Evolutionary conservation across 1,140 invertebrate genomes (phyloP).

Genomic region (Platorchestia sp.): DNA sequence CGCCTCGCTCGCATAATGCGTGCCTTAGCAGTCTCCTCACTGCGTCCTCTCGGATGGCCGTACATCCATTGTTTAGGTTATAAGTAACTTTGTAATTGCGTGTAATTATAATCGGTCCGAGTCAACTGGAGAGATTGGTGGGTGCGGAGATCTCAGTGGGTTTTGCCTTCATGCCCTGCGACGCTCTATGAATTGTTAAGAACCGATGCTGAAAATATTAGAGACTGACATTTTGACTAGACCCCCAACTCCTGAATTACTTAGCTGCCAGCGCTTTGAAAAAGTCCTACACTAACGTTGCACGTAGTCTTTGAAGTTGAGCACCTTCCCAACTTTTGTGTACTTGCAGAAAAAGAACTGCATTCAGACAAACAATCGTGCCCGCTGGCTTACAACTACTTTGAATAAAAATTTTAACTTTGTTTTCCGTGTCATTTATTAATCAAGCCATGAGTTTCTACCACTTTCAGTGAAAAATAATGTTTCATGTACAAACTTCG

Average conservation of each 20-base stretch:
- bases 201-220: neutral
- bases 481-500: neutral
- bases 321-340: neutral
- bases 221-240: neutral
- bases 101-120: neutral
- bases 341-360: neutral
- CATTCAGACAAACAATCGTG: neutral
- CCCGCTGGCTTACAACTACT: neutral
- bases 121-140: neutral
- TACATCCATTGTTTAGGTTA: slow-evolving; percentile 9
- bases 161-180: neutral
- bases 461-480: neutral
- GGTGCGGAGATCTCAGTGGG: neutral
- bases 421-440: neutral
- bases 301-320: neutral
- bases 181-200: neutral
- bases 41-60: neutral
- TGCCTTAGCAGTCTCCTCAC: neutral
- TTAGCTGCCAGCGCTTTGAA: neutral
- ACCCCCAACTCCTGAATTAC: neutral
- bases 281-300: neutral
- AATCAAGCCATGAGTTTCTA: neutral
- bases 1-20: neutral
- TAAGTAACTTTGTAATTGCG: neutral
- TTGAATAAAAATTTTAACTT: neutral